Evolutionary conservation across 2,797 vertebrate genomes (phyloP).

Genomic region (Antrozous pallidus): DNA sequence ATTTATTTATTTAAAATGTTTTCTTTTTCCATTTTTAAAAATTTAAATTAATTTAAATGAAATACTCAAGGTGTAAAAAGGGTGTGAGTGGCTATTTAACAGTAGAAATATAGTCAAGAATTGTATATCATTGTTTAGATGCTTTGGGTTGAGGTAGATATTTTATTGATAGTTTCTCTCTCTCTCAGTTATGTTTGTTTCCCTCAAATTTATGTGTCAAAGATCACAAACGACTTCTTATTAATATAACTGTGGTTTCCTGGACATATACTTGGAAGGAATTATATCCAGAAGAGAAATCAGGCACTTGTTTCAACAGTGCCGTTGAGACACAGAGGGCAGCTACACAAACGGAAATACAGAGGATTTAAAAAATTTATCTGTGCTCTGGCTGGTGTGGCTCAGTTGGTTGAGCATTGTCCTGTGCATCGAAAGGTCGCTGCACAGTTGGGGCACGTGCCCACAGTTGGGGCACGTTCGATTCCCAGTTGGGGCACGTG

Average conservation of each 20-base stretch:
- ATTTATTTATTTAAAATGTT: not conserved
- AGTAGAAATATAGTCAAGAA: slow-evolving; percentile 11
- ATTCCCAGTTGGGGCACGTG: not conserved
- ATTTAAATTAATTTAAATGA: slow-evolving; percentile 32
- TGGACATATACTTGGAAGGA: slow-evolving; percentile 2
- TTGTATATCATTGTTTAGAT: not conserved
- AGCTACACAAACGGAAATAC: not conserved
- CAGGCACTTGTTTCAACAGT: not conserved
- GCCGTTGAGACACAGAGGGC: not conserved
- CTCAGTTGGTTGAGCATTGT: not conserved
- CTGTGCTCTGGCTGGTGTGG: not conserved
- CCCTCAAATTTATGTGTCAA: slow-evolving; percentile 22
- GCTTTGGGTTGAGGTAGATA: not conserved
- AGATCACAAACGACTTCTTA: not conserved
- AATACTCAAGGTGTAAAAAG: not conserved
- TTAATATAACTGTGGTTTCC: not conserved
- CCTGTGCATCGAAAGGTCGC: not conserved
- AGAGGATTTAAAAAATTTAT: not conserved
- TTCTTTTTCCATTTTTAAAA: not conserved
- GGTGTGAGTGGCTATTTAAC: not conserved
- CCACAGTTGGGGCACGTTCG: not conserved
- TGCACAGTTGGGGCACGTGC: not conserved
- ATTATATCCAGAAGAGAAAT: slow-evolving; percentile 21
- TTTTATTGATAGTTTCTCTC: not conserved
- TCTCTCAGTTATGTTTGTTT: slow-evolving; percentile 3